These are phyloP conservation scores for Falco rusticolus DNA, from an alignment of 2,797 vertebrate species.

Conservation along the genomic window DNA sequence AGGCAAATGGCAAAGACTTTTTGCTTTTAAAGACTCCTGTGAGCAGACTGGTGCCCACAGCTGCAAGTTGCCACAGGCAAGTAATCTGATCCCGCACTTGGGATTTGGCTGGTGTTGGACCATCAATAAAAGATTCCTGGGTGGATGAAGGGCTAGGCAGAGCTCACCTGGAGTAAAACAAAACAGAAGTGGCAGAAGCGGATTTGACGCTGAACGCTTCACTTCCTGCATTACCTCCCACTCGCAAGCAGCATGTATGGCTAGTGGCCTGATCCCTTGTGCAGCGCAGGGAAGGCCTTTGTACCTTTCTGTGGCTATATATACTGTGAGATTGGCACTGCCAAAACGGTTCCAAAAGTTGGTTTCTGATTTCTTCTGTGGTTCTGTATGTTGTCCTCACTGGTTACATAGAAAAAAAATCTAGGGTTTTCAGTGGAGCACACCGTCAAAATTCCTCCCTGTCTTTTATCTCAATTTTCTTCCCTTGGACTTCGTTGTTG, in stretches of 20 bases:
- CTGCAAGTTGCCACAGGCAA: background rate
- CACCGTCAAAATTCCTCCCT: background rate
- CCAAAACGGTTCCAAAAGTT: background rate
- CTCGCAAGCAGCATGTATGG: background rate
- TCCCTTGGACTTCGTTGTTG: background rate
- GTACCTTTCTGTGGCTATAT: background rate
- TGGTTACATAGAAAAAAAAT: background rate
- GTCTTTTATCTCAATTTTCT: slow-evolving; percentile 17
- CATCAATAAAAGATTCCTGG: background rate
- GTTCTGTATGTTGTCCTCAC: slow-evolving; percentile 17
- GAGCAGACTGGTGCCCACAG: background rate
- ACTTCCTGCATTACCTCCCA: background rate
- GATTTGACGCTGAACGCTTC: background rate
- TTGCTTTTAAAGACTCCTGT: background rate
- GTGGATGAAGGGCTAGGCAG: background rate
- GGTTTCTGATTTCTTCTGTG: background rate
- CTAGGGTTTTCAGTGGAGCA: background rate
- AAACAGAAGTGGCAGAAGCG: background rate
- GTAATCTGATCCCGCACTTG: rapidly evolving
- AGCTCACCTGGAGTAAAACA: background rate
- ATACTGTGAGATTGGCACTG: rapidly evolving
- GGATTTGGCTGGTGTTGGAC: background rate
- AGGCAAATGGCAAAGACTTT: background rate
- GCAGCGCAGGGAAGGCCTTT: background rate
- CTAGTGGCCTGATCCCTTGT: rapidly evolving